phyloP scores from a whole-genome alignment of 2,797 vertebrate species.

The Gila robusta region DNA sequence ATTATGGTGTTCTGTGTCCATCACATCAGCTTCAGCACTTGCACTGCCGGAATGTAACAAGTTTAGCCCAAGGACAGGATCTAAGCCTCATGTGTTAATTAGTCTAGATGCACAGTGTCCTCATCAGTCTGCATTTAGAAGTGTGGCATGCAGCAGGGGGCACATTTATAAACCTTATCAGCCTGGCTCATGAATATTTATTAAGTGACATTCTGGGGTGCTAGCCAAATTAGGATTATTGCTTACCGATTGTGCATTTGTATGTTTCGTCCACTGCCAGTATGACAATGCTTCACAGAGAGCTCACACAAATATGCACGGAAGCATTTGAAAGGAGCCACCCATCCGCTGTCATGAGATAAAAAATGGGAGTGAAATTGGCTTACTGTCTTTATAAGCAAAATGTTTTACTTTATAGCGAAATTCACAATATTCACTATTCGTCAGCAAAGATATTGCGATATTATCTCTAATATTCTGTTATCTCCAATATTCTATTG shows the following conservation, averaged over 20 bases:
- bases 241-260: not conserved
- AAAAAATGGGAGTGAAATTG: not conserved
- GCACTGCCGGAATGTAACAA: not conserved
- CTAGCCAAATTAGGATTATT: slow-evolving; percentile 1
- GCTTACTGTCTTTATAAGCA: not conserved
- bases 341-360: not conserved
- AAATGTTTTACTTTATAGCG: not conserved
- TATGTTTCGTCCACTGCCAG: not conserved
- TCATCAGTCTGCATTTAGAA: slow-evolving; percentile 16
- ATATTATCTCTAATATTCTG: not conserved
- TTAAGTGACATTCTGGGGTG: not conserved
- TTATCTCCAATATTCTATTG: not conserved
- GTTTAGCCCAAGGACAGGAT: slow-evolving; percentile 15
- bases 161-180: slow-evolving; percentile 9
- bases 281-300: not conserved
- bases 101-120: not conserved
- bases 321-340: not conserved
- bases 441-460: not conserved
- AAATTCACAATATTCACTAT: not conserved
- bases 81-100: slow-evolving; percentile 18
- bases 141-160: slow-evolving; percentile 8
- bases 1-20: slow-evolving; percentile 21
- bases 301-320: not conserved
- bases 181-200: slow-evolving; percentile 23
- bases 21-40: slow-evolving; percentile 16